phyloP scores from a whole-genome alignment of 2,113 vertebrate species.

The Indicator indicator region DNA sequence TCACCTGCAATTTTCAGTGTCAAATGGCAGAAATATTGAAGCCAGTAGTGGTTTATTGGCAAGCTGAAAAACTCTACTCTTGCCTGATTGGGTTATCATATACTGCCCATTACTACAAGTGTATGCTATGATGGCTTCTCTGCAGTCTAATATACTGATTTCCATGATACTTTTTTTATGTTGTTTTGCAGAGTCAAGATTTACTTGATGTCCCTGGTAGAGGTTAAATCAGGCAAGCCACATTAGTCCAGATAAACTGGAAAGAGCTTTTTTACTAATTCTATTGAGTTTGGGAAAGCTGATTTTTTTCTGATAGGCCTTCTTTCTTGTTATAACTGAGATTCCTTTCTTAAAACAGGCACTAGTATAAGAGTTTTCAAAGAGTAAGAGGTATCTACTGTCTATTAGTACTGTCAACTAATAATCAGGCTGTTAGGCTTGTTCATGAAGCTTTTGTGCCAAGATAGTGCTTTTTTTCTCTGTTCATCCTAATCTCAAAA shows the following conservation, averaged over 20 bases:
- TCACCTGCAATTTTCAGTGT: not conserved
- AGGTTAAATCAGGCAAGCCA: not conserved
- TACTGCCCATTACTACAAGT: accelerated
- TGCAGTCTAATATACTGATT: not conserved
- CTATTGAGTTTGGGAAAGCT: not conserved
- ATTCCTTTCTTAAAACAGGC: not conserved
- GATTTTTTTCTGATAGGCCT: not conserved
- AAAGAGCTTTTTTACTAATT: not conserved
- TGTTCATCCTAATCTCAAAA: not conserved
- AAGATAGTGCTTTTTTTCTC: not conserved
- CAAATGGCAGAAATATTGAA: not conserved
- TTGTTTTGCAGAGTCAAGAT: not conserved
- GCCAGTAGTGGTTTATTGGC: not conserved
- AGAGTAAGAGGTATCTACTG: not conserved
- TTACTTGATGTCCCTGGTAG: not conserved
- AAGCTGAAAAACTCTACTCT: not conserved
- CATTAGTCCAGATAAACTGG: not conserved
- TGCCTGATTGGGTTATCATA: not conserved
- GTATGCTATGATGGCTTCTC: not conserved
- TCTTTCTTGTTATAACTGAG: not conserved
- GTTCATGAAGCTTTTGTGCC: not conserved
- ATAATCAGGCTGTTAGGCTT: not conserved
- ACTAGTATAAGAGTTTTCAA: not conserved
- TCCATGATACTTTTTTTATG: not conserved
- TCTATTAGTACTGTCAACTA: not conserved